A percentile compares a stretch with the other conserved stretches of the same genome.
phyloP scores from a whole-genome alignment of 2,113 vertebrate genomes.

The Terrapene triunguis region DNA sequence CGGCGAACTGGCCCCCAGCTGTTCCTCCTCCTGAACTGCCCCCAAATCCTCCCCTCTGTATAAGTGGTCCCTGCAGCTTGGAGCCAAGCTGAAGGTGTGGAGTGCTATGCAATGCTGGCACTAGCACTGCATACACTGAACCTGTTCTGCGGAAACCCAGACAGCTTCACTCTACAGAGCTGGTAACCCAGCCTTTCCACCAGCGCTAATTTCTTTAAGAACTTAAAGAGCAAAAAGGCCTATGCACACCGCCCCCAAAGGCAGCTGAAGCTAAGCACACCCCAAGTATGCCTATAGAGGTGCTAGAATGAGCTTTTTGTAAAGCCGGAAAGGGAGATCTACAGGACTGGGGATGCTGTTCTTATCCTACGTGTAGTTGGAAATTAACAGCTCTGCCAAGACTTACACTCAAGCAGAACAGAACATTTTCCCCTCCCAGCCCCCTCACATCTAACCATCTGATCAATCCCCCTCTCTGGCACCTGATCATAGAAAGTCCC shows the following conservation, averaged over 20 bases:
- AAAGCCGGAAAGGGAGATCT: neutral
- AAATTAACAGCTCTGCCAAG: neutral
- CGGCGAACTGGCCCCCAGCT: neutral
- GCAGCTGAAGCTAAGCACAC: neutral
- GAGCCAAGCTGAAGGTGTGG: neutral
- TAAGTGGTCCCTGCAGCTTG: neutral
- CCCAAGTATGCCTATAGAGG: neutral
- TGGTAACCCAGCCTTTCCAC: neutral
- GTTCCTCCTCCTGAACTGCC: neutral
- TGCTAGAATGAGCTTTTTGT: neutral
- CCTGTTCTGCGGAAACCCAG: neutral
- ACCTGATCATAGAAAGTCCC: accelerated
- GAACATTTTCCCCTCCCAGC: neutral
- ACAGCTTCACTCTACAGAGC: neutral
- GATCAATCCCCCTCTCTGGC: accelerated
- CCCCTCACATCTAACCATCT: neutral
- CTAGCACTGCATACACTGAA: neutral
- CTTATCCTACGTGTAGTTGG: neutral
- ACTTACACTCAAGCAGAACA: neutral
- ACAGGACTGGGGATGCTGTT: neutral
- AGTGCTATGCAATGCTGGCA: neutral
- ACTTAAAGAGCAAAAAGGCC: neutral
- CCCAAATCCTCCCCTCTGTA: neutral
- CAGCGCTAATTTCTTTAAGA: neutral
- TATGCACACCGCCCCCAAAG: neutral